phyloP scores from a whole-genome alignment of 2,888 invertebrate genomes.

The Lochmaea capreae region DNA sequence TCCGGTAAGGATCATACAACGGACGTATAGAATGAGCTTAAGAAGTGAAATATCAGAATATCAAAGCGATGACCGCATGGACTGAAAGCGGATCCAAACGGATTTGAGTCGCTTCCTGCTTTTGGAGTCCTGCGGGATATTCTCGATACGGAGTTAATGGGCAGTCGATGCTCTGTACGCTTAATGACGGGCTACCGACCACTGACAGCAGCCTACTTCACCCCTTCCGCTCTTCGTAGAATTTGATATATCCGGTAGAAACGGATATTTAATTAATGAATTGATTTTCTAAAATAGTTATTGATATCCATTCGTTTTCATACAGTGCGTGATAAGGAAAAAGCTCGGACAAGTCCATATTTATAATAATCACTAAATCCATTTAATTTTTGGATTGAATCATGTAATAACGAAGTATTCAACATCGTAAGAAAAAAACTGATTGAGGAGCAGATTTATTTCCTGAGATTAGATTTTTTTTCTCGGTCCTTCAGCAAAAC shows the following conservation, averaged over 20 bases:
- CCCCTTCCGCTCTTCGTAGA: background rate
- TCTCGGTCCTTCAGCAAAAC: constrained; percentile 1
- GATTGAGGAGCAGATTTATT: background rate
- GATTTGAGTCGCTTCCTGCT: constrained; percentile 18
- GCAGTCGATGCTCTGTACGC: constrained; percentile 7
- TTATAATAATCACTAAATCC: too few species aligned
- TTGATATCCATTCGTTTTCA: too few species aligned
- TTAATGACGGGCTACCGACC: constrained; percentile 19
- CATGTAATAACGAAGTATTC: background rate
- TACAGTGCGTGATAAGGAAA: too few species aligned
- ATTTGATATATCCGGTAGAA: background rate
- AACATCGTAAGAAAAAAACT: background rate
- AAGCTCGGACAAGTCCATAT: too few species aligned
- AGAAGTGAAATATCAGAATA: constrained; percentile 4
- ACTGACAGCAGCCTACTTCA: background rate
- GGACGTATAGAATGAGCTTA: background rate
- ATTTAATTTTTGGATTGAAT: too few species aligned
- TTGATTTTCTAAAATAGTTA: too few species aligned
- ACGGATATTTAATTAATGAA: background rate
- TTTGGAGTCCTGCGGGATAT: constrained; percentile 13
- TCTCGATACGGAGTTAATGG: constrained; percentile 16
- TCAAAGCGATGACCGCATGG: constrained; percentile 9
- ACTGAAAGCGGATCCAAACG: constrained; percentile 14
- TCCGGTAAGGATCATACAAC: background rate
- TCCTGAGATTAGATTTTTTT: constrained; percentile 18